Conservation (phyloP, 2,888 invertebrate species). For the Lobophora halterata region DNA sequence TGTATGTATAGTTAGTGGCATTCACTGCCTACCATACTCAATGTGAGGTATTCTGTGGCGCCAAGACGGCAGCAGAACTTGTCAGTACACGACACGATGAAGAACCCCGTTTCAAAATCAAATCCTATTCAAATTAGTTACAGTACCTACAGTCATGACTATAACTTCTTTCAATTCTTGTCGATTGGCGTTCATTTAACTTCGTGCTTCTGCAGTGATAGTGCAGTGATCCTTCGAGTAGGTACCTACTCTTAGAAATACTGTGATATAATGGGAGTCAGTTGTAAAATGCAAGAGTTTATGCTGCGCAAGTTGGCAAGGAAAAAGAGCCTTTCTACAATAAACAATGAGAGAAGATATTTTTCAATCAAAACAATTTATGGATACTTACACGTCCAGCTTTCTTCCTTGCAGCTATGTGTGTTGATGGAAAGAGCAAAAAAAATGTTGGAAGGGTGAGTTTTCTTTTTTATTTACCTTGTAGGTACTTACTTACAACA, state of each 20-base stretch:
- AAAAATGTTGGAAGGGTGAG: slow-evolving; percentile 9
- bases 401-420: slow-evolving; percentile 5
- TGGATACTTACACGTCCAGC: slow-evolving; percentile 3
- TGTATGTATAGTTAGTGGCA: too few species aligned
- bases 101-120: slow-evolving; percentile 3
- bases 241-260: too few species aligned
- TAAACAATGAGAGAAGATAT: slow-evolving; percentile 4
- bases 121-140: slow-evolving; percentile 2
- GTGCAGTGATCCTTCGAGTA: too few species aligned
- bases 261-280: slow-evolving; percentile 27
- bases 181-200: too few species aligned
- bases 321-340: slow-evolving; percentile 10
- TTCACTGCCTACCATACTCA: slow-evolving; percentile 3
- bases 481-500: background rate
- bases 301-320: slow-evolving; percentile 8
- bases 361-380: slow-evolving; percentile 2
- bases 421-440: slow-evolving; percentile 16
- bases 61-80: slow-evolving; percentile 33
- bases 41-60: slow-evolving; percentile 9
- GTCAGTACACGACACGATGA: slow-evolving; percentile 43
- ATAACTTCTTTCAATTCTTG: too few species aligned
- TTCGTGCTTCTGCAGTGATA: too few species aligned
- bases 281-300: slow-evolving; percentile 26
- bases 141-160: too few species aligned
- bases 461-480: background rate